Evolutionary conservation across 2,888 invertebrate species (phyloP).

Genomic region (Creontiades dilutus): DNA sequence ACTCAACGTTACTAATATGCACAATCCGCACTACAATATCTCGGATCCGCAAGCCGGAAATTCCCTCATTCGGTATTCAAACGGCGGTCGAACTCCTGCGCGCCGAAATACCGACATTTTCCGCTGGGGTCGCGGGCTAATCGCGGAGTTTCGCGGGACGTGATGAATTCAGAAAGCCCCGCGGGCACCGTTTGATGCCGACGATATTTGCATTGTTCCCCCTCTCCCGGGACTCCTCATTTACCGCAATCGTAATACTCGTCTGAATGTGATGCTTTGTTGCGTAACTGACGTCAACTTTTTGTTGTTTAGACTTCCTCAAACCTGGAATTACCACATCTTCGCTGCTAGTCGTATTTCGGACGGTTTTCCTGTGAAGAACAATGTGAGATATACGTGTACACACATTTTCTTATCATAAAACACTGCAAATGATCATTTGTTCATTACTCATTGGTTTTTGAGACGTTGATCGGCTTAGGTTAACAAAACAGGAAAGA

Average conservation of each 20-base stretch:
- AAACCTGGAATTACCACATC: not conserved
- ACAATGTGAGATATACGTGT: no score
- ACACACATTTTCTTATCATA: no score
- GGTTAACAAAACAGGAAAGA: no score
- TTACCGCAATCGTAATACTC: not conserved
- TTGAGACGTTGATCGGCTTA: no score
- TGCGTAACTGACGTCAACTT: not conserved
- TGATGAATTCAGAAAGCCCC: constrained; percentile 2
- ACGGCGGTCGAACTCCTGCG: no score
- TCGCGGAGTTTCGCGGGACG: not conserved
- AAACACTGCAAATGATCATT: no score
- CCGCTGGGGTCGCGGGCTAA: not conserved
- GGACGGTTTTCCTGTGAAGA: not conserved
- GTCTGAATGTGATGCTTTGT: constrained; percentile 25
- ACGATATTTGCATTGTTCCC: not conserved
- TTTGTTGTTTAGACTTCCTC: not conserved
- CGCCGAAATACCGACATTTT: not conserved
- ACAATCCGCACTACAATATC: no score
- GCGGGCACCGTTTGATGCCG: not conserved
- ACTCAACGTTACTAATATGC: no score
- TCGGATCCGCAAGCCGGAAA: no score
- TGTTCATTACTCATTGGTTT: no score
- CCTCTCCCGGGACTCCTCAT: not conserved
- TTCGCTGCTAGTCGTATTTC: not conserved
- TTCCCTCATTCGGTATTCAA: no score